Conservation (phyloP, 2,888 invertebrate species). For the Tiliacea citrago region DNA sequence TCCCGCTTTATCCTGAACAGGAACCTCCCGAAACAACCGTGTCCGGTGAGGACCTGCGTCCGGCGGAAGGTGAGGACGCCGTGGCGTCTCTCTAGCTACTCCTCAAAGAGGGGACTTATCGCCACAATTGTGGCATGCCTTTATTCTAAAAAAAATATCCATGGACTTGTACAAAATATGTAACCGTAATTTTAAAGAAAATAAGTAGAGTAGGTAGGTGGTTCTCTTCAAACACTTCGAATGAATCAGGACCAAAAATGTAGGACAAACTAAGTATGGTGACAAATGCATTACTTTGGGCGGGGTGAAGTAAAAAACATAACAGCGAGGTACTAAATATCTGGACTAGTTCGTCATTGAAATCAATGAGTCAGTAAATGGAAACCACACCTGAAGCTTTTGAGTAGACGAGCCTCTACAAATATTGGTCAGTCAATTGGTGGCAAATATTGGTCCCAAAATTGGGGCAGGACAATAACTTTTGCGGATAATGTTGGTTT, state of each 20-base stretch:
- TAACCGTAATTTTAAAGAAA: background rate
- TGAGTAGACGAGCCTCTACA: constrained; percentile 7
- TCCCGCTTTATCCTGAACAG: no score
- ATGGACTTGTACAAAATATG: no score
- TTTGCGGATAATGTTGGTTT: constrained; percentile 17
- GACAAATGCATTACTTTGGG: constrained; percentile 16
- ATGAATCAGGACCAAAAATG: constrained; percentile 31
- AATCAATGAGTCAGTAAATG: constrained; percentile 31
- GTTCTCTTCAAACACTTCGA: background rate
- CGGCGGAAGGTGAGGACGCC: no score
- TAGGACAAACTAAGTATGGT: constrained; percentile 11
- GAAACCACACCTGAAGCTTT: constrained; percentile 34
- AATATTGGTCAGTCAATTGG: constrained; percentile 43
- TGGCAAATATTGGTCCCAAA: constrained; percentile 49
- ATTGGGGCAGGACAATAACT: constrained; percentile 44
- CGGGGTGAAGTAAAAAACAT: constrained; percentile 2
- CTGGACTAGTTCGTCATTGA: constrained; percentile 20
- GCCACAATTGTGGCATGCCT: no score
- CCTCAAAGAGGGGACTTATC: no score
- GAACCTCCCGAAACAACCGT: no score
- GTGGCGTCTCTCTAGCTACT: no score
- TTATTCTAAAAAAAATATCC: no score
- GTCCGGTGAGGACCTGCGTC: no score
- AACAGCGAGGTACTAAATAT: background rate
- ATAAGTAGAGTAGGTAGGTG: background rate